Base-by-base conservation (phyloP, 2,797 vertebrate species). In the Holocentrus rufus region DNA sequence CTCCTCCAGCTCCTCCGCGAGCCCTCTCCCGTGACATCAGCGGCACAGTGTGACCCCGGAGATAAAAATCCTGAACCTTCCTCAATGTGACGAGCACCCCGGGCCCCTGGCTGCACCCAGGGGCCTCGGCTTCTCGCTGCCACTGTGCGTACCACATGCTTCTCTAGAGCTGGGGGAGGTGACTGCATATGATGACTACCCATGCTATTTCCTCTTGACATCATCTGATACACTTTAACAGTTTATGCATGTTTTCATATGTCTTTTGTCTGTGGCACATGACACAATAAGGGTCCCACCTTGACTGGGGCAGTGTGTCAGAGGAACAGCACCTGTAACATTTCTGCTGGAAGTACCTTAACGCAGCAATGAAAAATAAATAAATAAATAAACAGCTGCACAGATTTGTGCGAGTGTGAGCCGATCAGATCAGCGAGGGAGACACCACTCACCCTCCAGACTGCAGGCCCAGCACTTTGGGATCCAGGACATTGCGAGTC, bases 401-500 rank as follows among this genome's bases (percentile, higher is more conserved):
- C 57, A 42, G 31, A 83, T 61, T 31, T 66, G 64, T 83, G 71
- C 75, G 74, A 81, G 49, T 67, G 66, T 63, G 27, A 84, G 80
- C 46, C 31, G 39, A 85, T 82, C 55, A 69, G 68, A 82, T 79
- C 57, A 72, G 64, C 63, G 76, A 66, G 56, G 34, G 44, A 84
- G 81, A 70, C 57, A 65, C 57, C 70, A 96, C 98, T 97, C 92
- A 99, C 97, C 96, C 95, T 85, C 93, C 95, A 82, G 95, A 90
- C 85, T 97, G 96, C 80, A 98, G 91, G 65, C 95, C 95, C 46
- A 95, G 94, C 69, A 97, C 68, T 92, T 93, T 97, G 74, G 95
- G 92, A 90, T 97, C 96, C 92, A 97, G 92, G 86, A 94, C 85
- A 87, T 87, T 92, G 75, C 91, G 93, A 90, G 94, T 95, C 97